Evolutionary conservation across 2,888 invertebrate genomes (phyloP).

Genomic region (Oxyscelio sp.): DNA sequence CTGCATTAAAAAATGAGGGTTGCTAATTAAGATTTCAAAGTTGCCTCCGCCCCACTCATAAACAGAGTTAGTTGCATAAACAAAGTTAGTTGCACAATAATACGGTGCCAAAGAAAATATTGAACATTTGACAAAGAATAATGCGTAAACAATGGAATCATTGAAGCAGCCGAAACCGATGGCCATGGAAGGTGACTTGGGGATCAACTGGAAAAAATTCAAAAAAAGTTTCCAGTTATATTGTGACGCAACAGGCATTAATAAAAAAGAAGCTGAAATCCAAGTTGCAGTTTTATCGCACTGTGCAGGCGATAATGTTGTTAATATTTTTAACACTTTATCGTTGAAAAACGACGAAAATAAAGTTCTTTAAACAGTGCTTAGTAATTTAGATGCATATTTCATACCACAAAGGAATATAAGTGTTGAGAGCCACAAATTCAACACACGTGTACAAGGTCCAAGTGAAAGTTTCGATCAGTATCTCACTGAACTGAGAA

Average conservation of each 20-base stretch:
- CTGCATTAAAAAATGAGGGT: too few relatives aligned
- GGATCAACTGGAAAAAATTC: slow-evolving; percentile 61
- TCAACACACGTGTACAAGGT: slow-evolving; percentile 26
- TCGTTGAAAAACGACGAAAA: slow-evolving; percentile 26
- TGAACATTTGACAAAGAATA: too few relatives aligned
- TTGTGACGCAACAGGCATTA: slow-evolving; percentile 36
- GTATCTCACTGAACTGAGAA: slow-evolving; percentile 58
- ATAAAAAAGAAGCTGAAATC: slow-evolving; percentile 27
- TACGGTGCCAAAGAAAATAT: too few relatives aligned
- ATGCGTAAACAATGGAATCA: too few relatives aligned
- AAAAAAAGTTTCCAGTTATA: slow-evolving; percentile 50
- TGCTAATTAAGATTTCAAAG: too few relatives aligned
- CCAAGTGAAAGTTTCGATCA: slow-evolving; percentile 60
- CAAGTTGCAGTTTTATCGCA: too few relatives aligned
- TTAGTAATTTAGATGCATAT: slow-evolving; percentile 12
- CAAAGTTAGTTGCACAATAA: too few relatives aligned
- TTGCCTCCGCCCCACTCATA: too few relatives aligned
- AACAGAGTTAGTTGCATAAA: too few relatives aligned
- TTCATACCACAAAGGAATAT: slow-evolving; percentile 13
- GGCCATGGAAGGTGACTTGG: slow-evolving; percentile 58
- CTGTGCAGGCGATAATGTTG: too few relatives aligned
- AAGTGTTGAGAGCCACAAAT: slow-evolving; percentile 70
- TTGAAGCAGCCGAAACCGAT: slow-evolving; percentile 65
- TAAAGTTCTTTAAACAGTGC: slow-evolving; percentile 11
- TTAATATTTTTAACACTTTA: too few relatives aligned